Evolutionary conservation across 2,113 vertebrate genomes (phyloP).

Genomic region (Leiothrix lutea): DNA sequence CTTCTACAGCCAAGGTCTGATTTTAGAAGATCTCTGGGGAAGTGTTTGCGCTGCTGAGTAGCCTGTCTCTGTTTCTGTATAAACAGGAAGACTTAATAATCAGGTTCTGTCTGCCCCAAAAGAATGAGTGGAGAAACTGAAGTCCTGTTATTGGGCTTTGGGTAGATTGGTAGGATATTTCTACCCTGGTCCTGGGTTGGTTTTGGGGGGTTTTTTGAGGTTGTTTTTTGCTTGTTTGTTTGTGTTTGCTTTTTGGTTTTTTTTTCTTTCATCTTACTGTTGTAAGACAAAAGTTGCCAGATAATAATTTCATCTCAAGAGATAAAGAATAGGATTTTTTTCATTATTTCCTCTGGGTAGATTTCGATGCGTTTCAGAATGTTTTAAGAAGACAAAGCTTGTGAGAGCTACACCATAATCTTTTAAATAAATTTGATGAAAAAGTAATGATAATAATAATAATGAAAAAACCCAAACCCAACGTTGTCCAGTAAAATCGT

Average conservation of each 20-base stretch:
- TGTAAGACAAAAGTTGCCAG: slow-evolving; percentile 2
- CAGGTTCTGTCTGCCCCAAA: neutral
- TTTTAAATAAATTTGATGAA: neutral
- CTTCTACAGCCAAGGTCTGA: neutral
- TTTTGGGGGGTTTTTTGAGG: neutral
- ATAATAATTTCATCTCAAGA: slow-evolving; percentile 49
- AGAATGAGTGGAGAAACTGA: slow-evolving; percentile 11
- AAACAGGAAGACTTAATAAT: neutral
- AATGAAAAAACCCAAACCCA: neutral
- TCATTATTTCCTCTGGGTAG: neutral
- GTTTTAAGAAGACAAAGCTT: slow-evolving; percentile 39
- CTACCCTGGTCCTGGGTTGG: neutral
- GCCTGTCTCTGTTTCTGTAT: neutral
- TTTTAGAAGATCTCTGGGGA: neutral
- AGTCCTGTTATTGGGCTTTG: neutral
- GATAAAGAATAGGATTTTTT: neutral
- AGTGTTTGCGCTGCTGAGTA: neutral
- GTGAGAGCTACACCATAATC: slow-evolving; percentile 2
- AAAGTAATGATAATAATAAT: neutral
- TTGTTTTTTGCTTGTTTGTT: too few relatives aligned
- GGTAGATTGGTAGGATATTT: neutral
- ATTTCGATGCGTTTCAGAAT: neutral
- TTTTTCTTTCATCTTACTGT: slow-evolving; percentile 1
- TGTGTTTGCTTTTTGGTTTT: neutral
- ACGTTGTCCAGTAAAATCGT: neutral